Base-by-base conservation (phyloP, 2,797 vertebrate genomes). In the Hemibagrus guttatus region DNA sequence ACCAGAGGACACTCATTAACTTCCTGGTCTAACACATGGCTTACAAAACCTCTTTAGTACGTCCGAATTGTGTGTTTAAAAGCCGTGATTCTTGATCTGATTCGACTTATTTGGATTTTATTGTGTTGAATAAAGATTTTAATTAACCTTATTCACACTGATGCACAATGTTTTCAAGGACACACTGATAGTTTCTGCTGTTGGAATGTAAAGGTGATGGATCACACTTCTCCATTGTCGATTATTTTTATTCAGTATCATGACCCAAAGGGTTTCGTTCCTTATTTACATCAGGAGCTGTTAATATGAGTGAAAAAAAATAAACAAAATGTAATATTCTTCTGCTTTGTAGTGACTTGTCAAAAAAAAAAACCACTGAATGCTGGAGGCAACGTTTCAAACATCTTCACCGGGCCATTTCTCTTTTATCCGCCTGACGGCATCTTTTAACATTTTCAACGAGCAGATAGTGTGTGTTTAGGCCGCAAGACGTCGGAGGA, bases 391-490 rank as follows among this genome's bases (percentile, higher is more conserved):
- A 31, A 31, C 17, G 13, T 83, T 82, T 64, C 12, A 17, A 76
- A 85, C 42, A 39, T 28, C 85, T 75, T 66, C n/a, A 66, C 35
- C 52, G 63, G 85, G 19, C 28, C 19, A 23, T 68, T 76, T 76
- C 49, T 19, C 69, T 84, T 85, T 78, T 58, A 87, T 89, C 83
- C 42, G 69, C 84, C 74, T 82, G 58, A 58, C 80, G 69, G 49
- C n/a, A 58, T 61, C 83, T 82, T 86, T 88, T 78, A 87, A 84
- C 56, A 76, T 86, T 63, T 31, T 79, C 58, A 21, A 76, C 31
- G 64, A 52, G 63, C 17, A 31, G 35, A 80, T 52, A 79, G 84
- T n/a, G 68, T 52, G 14, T 64, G 16, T 56, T 68, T 39, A 52
- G 74, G 82, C 81, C 54, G 28, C 8, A 35, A 64, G 49, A 54